Evolutionary conservation across 2,888 invertebrate species (phyloP).

Genomic region (Silvanus unidentatus): DNA sequence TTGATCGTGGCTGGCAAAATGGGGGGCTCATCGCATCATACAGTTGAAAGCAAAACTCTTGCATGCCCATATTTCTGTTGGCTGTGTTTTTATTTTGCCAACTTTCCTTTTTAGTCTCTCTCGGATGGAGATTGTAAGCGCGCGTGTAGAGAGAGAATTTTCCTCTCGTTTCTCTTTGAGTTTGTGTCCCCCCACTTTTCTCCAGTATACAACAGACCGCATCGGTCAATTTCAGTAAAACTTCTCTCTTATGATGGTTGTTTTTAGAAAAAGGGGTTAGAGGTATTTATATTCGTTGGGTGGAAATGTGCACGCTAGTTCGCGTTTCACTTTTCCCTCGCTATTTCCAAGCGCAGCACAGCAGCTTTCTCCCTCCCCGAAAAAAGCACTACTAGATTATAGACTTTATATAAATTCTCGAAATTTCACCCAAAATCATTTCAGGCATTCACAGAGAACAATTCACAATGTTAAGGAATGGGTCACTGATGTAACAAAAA

Average conservation of each 20-base stretch:
- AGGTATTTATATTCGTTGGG: slow-evolving; percentile 11
- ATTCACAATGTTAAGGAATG: neutral
- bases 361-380: no score
- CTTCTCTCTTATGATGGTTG: slow-evolving; percentile 33
- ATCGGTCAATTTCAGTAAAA: slow-evolving; percentile 40
- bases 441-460: slow-evolving; percentile 20
- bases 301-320: slow-evolving; percentile 10
- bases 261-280: slow-evolving; percentile 34
- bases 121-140: no score
- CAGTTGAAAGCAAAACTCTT: no score
- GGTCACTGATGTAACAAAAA: neutral
- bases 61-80: no score
- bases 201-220: slow-evolving; percentile 28
- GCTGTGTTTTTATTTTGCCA: neutral
- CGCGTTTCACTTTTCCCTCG: no score
- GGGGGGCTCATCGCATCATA: no score
- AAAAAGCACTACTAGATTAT: no score
- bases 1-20: no score
- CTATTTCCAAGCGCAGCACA: no score
- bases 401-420: slow-evolving; percentile 16
- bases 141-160: slow-evolving; percentile 13
- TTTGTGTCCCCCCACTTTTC: slow-evolving; percentile 24
- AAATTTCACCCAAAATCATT: slow-evolving; percentile 23
- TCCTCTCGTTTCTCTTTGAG: slow-evolving; percentile 19
- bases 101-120: neutral